Conservation (phyloP, 2,888 invertebrate genomes). For the Drosophila antonietae region DNA sequence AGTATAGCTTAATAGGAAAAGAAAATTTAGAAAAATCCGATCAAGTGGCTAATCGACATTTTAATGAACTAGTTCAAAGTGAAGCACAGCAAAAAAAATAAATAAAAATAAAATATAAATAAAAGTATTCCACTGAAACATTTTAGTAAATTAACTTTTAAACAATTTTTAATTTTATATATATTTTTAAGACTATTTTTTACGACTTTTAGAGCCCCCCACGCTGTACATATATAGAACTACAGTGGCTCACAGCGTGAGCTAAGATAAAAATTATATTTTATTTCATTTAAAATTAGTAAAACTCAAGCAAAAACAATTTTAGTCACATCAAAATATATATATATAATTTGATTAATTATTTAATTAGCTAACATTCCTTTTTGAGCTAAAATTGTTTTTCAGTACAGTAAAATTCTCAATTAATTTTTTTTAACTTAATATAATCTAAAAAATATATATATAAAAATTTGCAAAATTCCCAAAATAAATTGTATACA, state of each 20-base stretch:
- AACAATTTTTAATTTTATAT: neutral
- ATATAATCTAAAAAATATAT: no score
- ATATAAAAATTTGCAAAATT: neutral
- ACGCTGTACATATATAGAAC: conserved; percentile 8
- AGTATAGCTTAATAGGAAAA: conserved; percentile 18
- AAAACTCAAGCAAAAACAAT: neutral
- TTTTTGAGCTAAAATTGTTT: neutral
- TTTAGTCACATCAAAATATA: neutral
- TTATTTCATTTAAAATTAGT: no score
- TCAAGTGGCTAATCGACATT: conserved; percentile 20
- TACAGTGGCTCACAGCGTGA: neutral
- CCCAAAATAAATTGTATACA: neutral
- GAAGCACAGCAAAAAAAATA: neutral
- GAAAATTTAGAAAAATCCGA: conserved; percentile 3
- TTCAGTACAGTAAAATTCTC: neutral
- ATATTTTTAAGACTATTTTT: conserved; percentile 5
- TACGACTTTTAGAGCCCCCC: conserved; percentile 26
- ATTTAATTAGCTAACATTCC: neutral
- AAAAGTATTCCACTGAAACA: neutral
- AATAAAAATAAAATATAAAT: neutral
- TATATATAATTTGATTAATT: neutral
- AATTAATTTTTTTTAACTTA: no score
- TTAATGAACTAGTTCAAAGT: conserved; percentile 19
- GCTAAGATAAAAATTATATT: neutral
- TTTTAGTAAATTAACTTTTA: conserved; percentile 7